Conservation (phyloP, 2,888 invertebrate species). For the Drosophila colorata region DNA sequence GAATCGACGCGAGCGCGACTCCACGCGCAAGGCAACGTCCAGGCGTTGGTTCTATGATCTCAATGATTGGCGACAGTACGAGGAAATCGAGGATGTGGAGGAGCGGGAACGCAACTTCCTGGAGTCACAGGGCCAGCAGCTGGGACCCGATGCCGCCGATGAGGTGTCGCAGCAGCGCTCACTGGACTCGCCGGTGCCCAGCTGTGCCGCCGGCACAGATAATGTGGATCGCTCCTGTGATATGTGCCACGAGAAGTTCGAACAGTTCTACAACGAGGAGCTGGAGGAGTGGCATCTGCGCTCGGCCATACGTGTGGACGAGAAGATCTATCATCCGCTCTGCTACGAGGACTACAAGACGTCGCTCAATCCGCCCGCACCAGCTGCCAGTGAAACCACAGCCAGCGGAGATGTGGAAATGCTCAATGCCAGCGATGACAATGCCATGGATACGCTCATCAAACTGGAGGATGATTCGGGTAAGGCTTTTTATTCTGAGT, state of each 20-base stretch:
- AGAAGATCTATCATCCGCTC: constrained; percentile 93
- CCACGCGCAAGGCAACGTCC: constrained; percentile 92
- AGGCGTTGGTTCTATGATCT: constrained; percentile 96
- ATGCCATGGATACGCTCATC: constrained; percentile 82
- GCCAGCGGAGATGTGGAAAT: constrained; percentile 54
- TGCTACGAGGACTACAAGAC: constrained; percentile 94
- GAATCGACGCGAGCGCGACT: constrained; percentile 95
- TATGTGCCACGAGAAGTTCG: constrained; percentile 96
- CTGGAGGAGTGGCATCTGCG: constrained; percentile 98
- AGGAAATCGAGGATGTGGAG: constrained; percentile 96
- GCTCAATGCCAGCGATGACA: constrained; percentile 77
- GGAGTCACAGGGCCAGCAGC: constrained; percentile 90
- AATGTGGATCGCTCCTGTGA: constrained; percentile 91
- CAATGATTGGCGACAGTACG: constrained; percentile 96
- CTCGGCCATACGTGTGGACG: constrained; percentile 92
- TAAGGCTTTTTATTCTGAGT: constrained; percentile 15
- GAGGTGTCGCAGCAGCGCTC: constrained; percentile 87
- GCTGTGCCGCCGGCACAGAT: constrained; percentile 89
- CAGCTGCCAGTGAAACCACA: constrained; percentile 26
- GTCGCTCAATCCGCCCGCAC: constrained; percentile 79
- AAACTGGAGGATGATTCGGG: constrained; percentile 77
- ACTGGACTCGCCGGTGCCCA: constrained; percentile 87
- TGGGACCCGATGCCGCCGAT: constrained; percentile 87
- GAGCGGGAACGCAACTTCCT: constrained; percentile 96
- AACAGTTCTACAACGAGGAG: constrained; percentile 98